Percentiles rank a stretch among this genome's conserved stretches.
phyloP scores from a whole-genome alignment of 1,140 invertebrate genomes.

The Ceratosolen solmsi region DNA sequence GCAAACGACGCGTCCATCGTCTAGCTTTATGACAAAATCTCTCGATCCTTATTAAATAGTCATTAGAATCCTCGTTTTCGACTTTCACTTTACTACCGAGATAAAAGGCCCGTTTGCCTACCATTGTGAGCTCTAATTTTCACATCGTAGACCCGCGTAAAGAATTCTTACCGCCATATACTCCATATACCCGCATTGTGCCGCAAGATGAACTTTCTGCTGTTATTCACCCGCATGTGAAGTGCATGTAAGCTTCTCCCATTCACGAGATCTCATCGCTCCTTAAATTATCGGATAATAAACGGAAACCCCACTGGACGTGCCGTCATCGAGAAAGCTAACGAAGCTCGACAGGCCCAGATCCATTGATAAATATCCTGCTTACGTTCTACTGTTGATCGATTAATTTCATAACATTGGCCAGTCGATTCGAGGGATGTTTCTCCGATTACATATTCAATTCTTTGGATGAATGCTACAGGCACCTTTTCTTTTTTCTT shows the following conservation, averaged over 20 bases:
- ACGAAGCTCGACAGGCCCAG: no score
- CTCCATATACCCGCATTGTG: neutral
- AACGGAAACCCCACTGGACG: no score
- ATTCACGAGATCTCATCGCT: no score
- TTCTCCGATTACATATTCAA: no score
- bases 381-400: no score
- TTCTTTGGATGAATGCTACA: no score
- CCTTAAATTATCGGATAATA: no score
- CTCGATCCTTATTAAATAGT: conserved; percentile 23
- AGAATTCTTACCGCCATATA: neutral
- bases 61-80: conserved; percentile 7
- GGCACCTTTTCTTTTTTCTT: no score
- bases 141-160: neutral
- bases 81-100: neutral
- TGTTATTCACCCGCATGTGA: conserved; percentile 7
- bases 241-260: neutral
- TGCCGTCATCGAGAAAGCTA: no score
- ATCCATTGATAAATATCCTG: no score
- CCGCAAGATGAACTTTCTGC: neutral
- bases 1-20: neutral
- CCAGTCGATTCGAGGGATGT: no score
- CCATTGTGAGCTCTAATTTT: neutral
- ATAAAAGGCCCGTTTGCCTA: neutral
- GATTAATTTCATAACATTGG: no score
- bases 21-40: neutral